Evolutionary conservation across 2,797 vertebrate genomes (phyloP).

Genomic region (Anabacerthia variegaticeps): DNA sequence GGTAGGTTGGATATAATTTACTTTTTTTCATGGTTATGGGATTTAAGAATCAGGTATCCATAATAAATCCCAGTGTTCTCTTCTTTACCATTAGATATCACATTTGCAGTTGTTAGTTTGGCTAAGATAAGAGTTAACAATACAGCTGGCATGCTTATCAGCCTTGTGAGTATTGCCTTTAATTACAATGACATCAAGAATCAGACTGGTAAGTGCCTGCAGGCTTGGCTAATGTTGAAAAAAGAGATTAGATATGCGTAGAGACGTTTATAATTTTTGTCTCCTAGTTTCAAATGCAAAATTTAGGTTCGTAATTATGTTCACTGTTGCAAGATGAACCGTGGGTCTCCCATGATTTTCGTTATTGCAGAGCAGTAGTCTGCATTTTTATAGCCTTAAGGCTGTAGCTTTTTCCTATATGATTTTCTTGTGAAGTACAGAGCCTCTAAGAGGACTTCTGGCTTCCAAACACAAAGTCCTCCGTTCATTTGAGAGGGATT

Average conservation of each 20-base stretch:
- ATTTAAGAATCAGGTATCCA: background rate
- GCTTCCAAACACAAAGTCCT: background rate
- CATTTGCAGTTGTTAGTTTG: constrained; percentile 12
- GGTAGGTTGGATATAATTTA: constrained; percentile 78
- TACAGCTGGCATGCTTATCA: constrained; percentile 45
- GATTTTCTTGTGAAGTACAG: background rate
- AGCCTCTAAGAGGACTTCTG: background rate
- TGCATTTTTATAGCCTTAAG: background rate
- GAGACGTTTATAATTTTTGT: constrained; percentile 24
- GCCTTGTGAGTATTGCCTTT: constrained; percentile 47
- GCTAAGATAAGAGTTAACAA: constrained; percentile 48
- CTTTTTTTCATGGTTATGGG: background rate
- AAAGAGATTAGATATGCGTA: constrained; percentile 29
- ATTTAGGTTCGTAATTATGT: constrained; percentile 7
- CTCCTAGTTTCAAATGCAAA: constrained; percentile 35
- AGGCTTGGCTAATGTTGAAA: constrained; percentile 50
- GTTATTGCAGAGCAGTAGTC: background rate
- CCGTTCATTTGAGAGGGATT: background rate
- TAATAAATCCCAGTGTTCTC: background rate
- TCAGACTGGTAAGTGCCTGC: constrained; percentile 2
- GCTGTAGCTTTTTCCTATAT: background rate
- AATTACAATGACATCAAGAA: constrained; percentile 56
- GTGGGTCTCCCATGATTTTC: background rate
- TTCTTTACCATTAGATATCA: background rate
- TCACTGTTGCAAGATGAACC: constrained; percentile 20